A percentile compares a stretch with the other conserved stretches of the same genome.
Evolutionary conservation across 2,888 invertebrate genomes (phyloP).

Genomic region (Laspeyria flexula): DNA sequence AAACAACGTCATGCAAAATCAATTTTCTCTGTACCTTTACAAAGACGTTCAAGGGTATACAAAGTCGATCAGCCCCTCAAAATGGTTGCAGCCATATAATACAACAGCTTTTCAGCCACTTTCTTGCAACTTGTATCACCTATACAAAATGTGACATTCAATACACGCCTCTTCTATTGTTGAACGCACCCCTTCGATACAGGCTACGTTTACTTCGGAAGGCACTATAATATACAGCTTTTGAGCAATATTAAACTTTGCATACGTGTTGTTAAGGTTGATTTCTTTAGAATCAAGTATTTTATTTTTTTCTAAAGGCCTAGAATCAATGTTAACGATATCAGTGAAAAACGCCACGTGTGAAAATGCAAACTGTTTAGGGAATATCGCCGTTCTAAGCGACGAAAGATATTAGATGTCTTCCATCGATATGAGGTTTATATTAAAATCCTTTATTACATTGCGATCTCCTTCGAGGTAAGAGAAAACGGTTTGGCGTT

Average conservation of each 20-base stretch:
- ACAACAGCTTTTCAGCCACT: constrained; percentile 46
- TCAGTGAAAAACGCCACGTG: constrained; percentile 40
- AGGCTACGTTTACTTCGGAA: constrained; percentile 34
- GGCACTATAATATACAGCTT: constrained; percentile 16
- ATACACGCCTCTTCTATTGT: constrained; percentile 54
- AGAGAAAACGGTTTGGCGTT: not conserved
- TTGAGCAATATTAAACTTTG: constrained; percentile 12
- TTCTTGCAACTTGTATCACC: constrained; percentile 50
- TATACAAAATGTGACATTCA: constrained; percentile 56
- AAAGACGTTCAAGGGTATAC: constrained; percentile 13
- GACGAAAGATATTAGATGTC: constrained; percentile 27
- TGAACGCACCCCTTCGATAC: constrained; percentile 47
- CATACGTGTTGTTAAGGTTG: not conserved
- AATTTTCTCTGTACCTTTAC: constrained; percentile 18
- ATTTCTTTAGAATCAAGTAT: not conserved
- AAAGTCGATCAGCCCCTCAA: constrained; percentile 28
- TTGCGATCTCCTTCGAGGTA: constrained; percentile 7
- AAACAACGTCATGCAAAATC: constrained; percentile 9
- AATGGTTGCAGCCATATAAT: constrained; percentile 32
- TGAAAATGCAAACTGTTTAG: constrained; percentile 44
- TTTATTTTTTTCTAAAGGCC: constrained; percentile 19
- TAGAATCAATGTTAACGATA: constrained; percentile 31
- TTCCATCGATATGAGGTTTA: constrained; percentile 25
- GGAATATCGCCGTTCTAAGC: constrained; percentile 34
- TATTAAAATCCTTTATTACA: constrained; percentile 14